phyloP scores from a whole-genome alignment of 2,113 vertebrate genomes.

The Pseudonaja textilis region DNA sequence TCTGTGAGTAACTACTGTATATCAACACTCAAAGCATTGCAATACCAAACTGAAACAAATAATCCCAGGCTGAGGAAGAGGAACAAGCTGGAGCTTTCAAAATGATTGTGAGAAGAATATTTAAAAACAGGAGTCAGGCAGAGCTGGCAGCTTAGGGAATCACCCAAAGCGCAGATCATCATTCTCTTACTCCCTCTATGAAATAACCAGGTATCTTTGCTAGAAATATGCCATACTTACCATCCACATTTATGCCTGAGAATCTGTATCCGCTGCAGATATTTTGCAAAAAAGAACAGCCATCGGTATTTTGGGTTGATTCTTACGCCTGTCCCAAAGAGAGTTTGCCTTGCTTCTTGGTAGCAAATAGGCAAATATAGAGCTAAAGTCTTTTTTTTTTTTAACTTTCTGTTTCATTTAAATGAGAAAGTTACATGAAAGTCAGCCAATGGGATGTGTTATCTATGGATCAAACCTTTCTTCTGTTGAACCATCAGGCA shows the following conservation, averaged over 20 bases:
- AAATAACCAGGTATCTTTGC: constrained; percentile 12
- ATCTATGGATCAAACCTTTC: not conserved
- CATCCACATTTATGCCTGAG: not conserved
- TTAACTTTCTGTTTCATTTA: not conserved
- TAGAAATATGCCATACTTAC: not conserved
- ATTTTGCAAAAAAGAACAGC: not conserved
- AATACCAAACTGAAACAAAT: not conserved
- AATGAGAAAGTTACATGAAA: not conserved
- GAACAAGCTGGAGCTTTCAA: not conserved
- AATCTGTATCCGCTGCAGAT: not conserved
- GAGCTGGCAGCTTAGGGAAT: not conserved
- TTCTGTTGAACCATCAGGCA: not conserved
- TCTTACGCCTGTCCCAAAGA: not conserved
- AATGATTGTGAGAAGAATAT: not conserved
- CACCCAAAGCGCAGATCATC: not conserved
- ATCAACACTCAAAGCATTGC: not conserved
- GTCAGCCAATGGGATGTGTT: not conserved
- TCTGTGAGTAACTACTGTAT: not conserved
- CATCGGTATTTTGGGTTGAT: rapidly evolving
- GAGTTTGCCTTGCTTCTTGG: not conserved
- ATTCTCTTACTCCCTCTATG: not conserved
- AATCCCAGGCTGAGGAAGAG: not conserved
- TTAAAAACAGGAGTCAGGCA: not conserved
- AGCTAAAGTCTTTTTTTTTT: not conserved
- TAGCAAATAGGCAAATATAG: not conserved